These are phyloP conservation scores for Seira sanloemensis DNA, from an alignment of 2,888 invertebrate species.

Conservation along the genomic window DNA sequence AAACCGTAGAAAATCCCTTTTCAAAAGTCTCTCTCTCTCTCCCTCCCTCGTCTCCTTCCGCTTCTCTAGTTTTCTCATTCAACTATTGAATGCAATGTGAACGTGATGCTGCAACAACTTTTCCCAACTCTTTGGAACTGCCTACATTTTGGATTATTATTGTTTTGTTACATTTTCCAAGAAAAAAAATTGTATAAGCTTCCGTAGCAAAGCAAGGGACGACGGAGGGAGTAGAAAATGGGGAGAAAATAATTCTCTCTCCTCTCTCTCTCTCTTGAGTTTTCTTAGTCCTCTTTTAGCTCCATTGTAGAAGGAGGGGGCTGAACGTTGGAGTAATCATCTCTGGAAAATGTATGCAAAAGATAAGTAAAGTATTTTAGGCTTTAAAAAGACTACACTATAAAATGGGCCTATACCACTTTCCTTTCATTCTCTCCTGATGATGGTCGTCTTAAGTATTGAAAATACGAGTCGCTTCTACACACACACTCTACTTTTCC, in stretches of 20 bases:
- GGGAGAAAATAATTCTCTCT: background rate
- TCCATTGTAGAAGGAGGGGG: background rate
- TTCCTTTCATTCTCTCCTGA: too few relatives aligned
- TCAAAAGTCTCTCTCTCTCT: background rate
- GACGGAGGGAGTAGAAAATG: conserved; percentile 10
- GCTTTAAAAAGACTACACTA: too few relatives aligned
- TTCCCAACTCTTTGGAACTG: background rate
- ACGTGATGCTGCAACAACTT: background rate
- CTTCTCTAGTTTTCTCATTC: conserved; percentile 17
- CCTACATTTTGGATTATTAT: background rate
- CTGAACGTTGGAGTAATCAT: too few relatives aligned
- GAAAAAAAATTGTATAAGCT: conserved; percentile 6
- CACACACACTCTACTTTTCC: too few relatives aligned
- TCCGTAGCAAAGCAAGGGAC: background rate
- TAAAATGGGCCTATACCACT: too few relatives aligned
- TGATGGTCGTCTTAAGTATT: too few relatives aligned
- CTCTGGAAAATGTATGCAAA: too few relatives aligned
- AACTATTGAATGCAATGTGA: background rate
- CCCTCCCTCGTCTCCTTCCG: background rate
- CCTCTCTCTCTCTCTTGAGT: background rate
- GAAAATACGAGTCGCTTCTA: too few relatives aligned
- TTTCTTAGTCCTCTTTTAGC: background rate
- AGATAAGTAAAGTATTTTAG: too few relatives aligned
- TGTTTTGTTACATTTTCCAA: background rate
- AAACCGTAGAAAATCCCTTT: too few relatives aligned